Base-by-base conservation (phyloP, 1,140 invertebrate species). In the Pseudomyrmex sp. region DNA sequence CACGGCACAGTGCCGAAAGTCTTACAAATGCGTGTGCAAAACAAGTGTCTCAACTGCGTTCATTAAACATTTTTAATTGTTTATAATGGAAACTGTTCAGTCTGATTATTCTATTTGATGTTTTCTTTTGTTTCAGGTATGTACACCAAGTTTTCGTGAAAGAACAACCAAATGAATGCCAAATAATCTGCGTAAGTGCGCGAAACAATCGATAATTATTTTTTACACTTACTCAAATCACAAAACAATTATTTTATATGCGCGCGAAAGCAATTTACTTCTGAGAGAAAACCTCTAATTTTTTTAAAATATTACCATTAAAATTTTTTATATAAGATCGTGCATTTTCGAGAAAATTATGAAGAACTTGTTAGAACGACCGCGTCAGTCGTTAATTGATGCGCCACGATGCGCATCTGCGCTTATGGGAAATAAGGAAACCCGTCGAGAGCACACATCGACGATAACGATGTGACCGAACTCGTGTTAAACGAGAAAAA, bases 81-180 rank as follows among this genome's bases (percentile, higher is more conserved):
- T 48, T 61, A 15, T 46, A 54, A 54, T 54, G 54, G 35, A 15
- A 46, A 77, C 68, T 23, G 12, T 13, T 18, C n/a, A 13, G 13
- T 13, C 13, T 58, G 13, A 69, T 59, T 61, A 70, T 74, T 54
- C 13, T 66, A 61, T 66, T 20, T 10, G 7, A 61, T 63, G 8
- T 59, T 23, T 75, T 70, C n/a, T 18, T 82, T 46, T 89, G 66
- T 89, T 89, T 7, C 87, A 89, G 88, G 88, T 89, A 89, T 70
- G 87, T 88, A 87, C 54, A 52, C 2, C 46, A n/a, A 56, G 65
- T 44, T 63, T 80, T 77, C 59, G 77, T 15, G 83, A 59, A 66
- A 74, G 56, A 75, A 52, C 48, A 74, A 58, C 46, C 46, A 74
- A 65, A 69, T 76, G 65, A 9, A 56, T 58, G 35, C 77, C 85